These are phyloP conservation scores for Chydorus sphaericus DNA, from an alignment of 2,888 invertebrate species.

Conservation along the genomic window DNA sequence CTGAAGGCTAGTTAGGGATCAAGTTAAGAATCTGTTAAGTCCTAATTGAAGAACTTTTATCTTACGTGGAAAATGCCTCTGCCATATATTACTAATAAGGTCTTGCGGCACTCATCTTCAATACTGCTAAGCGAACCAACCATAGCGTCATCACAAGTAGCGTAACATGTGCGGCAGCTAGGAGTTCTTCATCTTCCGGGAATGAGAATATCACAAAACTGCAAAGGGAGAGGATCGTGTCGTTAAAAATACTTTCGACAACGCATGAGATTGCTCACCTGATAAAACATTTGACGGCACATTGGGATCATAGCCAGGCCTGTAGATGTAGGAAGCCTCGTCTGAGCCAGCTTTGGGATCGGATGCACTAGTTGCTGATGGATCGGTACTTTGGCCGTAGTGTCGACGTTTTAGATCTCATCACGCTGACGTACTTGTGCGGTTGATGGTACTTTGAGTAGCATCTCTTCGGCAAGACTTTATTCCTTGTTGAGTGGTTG, in stretches of 20 bases:
- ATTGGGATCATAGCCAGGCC: slow-evolving; percentile 60
- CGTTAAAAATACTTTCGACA: too few species aligned
- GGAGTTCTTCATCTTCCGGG: slow-evolving; percentile 64
- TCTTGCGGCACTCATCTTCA: slow-evolving; percentile 53
- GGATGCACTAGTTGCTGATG: slow-evolving; percentile 16
- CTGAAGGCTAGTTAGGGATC: too few species aligned
- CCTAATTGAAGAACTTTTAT: not conserved
- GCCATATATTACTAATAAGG: slow-evolving; percentile 41
- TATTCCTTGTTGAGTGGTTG: slow-evolving; percentile 23
- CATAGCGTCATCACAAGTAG: slow-evolving; percentile 53
- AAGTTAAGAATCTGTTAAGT: too few species aligned
- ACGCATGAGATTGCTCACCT: too few species aligned
- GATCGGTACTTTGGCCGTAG: slow-evolving; percentile 19
- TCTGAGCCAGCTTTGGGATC: slow-evolving; percentile 24
- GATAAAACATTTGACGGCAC: slow-evolving; percentile 76
- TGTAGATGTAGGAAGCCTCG: slow-evolving; percentile 42
- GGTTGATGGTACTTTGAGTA: slow-evolving; percentile 33
- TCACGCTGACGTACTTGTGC: slow-evolving; percentile 30
- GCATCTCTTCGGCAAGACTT: slow-evolving; percentile 36
- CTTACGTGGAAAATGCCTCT: slow-evolving; percentile 1
- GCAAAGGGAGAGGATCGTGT: too few species aligned
- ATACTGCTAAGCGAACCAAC: slow-evolving; percentile 62
- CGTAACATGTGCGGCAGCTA: slow-evolving; percentile 43
- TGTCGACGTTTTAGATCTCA: slow-evolving; percentile 23
- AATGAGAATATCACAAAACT: slow-evolving; percentile 65